Evolutionary conservation across 2,113 vertebrate genomes (phyloP).

Genomic region (Oriolus oriolus): DNA sequence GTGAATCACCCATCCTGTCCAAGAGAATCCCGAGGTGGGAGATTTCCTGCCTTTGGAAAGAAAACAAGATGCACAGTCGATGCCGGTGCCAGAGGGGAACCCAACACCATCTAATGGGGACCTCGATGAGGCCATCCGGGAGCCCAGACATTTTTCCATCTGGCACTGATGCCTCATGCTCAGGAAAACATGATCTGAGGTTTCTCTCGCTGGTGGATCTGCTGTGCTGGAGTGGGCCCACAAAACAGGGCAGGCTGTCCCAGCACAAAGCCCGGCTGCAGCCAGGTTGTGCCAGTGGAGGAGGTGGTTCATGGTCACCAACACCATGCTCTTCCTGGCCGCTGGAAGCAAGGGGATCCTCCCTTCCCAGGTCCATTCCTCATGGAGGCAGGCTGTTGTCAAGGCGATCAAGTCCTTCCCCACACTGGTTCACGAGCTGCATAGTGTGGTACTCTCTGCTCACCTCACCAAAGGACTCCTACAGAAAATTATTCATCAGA

Average conservation of each 20-base stretch:
- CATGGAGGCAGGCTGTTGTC: accelerated
- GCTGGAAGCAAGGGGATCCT: neutral
- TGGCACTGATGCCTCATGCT: neutral
- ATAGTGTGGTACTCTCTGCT: neutral
- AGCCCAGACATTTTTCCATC: neutral
- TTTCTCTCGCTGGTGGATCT: accelerated
- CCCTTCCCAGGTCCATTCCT: neutral
- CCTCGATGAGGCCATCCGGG: neutral
- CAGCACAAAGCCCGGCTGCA: neutral
- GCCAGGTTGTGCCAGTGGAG: neutral
- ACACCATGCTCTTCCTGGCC: neutral
- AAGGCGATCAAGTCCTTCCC: neutral
- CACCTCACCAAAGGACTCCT: neutral
- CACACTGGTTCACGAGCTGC: neutral
- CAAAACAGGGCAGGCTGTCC: neutral
- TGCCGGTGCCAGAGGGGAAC: neutral
- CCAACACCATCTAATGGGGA: neutral
- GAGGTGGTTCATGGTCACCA: neutral
- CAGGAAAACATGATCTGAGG: accelerated
- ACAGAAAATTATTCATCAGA: neutral
- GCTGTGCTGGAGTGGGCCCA: neutral
- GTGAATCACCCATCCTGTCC: conserved; percentile 44
- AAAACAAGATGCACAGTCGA: neutral
- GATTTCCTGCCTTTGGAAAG: conserved; percentile 25
- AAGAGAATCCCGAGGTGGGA: neutral